Percentiles rank a stretch among this genome's conserved stretches.
phyloP scores from a whole-genome alignment of 92 coral and sea anemone species.

The Diadumene lineata region DNA sequence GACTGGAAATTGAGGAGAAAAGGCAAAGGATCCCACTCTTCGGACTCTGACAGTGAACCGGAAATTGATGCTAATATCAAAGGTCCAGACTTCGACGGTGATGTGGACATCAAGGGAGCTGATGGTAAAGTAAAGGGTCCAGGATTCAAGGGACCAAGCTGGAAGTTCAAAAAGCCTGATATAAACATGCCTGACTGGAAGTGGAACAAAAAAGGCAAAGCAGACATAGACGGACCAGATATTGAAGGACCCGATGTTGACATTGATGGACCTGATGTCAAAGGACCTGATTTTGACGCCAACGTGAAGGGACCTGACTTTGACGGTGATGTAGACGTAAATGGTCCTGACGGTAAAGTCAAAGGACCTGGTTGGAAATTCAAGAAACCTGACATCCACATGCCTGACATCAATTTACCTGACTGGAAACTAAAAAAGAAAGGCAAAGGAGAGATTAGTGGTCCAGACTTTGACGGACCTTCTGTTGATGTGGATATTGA shows the following conservation, averaged over 20 bases:
- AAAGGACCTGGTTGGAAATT: conserved; percentile 15
- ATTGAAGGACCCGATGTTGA: conserved; percentile 2
- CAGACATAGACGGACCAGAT: conserved; percentile 32
- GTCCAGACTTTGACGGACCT: conserved; percentile 22
- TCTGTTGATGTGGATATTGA: conserved; percentile 14
- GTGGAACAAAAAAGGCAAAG: conserved; percentile 21
- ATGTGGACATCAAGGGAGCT: conserved; percentile 29
- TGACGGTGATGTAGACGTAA: conserved; percentile 2
- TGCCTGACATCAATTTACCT: conserved; percentile 2
- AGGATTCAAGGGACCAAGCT: conserved; percentile 5
- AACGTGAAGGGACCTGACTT: not conserved
- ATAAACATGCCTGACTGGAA: conserved; percentile 24
- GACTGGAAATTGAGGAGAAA: conserved; percentile 5
- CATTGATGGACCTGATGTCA: conserved; percentile 17
- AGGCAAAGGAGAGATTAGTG: conserved; percentile 6
- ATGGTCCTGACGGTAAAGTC: not conserved
- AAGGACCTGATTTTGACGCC: conserved; percentile 12
- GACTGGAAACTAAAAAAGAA: not conserved
- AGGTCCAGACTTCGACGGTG: conserved; percentile 14
- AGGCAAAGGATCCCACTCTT: conserved; percentile 18
- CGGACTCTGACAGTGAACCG: conserved; percentile 6
- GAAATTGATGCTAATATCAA: not conserved
- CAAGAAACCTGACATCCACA: conserved; percentile 7
- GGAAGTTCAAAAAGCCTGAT: conserved; percentile 17
- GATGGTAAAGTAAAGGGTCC: conserved; percentile 3